Evolutionary conservation across 2,797 vertebrate species (phyloP).

Genomic region (Okamejei kenojei): DNA sequence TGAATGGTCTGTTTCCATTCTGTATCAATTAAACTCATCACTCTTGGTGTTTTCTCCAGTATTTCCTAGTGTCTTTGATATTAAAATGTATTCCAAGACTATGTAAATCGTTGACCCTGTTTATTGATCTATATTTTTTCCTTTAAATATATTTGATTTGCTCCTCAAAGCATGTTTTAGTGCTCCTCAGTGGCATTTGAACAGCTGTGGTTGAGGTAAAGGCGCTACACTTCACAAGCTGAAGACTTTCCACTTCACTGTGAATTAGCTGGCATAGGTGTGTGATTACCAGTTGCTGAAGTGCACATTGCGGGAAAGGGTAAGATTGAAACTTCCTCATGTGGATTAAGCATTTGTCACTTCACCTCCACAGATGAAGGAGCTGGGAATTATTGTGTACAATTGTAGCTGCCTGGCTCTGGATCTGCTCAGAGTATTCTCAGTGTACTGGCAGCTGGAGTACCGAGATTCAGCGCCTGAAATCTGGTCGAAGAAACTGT

Average conservation of each 20-base stretch:
- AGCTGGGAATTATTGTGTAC: constrained; percentile 81
- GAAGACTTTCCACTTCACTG: neutral
- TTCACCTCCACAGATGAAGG: constrained; percentile 78
- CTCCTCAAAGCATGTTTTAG: neutral
- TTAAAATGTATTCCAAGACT: neutral
- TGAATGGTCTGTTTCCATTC: too few relatives aligned
- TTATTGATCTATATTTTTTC: neutral
- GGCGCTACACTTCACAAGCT: neutral
- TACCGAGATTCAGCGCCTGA: constrained; percentile 64
- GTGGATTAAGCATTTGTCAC: constrained; percentile 25
- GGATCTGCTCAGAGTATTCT: constrained; percentile 78
- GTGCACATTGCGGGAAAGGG: neutral
- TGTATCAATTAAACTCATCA: too few relatives aligned
- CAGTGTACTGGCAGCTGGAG: constrained; percentile 66
- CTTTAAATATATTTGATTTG: neutral
- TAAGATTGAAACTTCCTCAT: neutral
- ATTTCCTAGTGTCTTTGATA: too few relatives aligned
- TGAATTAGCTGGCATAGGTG: neutral
- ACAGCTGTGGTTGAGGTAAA: neutral
- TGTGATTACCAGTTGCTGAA: neutral
- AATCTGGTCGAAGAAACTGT: constrained; percentile 86
- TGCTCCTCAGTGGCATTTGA: neutral
- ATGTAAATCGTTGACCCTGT: neutral
- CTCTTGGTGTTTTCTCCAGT: too few relatives aligned
- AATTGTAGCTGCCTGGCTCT: constrained; percentile 89